A percentile compares a stretch with the other conserved stretches of the same genome.
Conservation (phyloP, 2,797 vertebrate genomes). For the Megalops cyprinoides region DNA sequence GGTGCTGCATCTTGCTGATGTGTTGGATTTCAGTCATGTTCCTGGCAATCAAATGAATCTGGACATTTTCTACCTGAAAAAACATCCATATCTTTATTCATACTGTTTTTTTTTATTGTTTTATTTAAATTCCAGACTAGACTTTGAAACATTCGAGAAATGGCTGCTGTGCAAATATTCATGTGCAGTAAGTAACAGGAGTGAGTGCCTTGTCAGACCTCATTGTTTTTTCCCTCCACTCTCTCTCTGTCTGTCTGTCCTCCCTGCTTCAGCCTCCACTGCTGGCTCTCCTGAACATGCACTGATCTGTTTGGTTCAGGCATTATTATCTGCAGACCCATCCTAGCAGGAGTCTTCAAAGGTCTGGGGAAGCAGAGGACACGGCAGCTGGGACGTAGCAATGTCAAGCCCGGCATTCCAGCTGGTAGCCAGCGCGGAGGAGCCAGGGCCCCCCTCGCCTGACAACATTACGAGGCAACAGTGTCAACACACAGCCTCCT, state of each 20-base stretch:
- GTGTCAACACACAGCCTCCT: slow-evolving; percentile 28
- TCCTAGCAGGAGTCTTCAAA: not conserved
- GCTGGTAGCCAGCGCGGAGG: slow-evolving; percentile 23
- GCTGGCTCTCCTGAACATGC: not conserved
- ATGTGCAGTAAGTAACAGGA: not conserved
- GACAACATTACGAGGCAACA: slow-evolving; percentile 29
- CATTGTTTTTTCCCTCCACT: not conserved
- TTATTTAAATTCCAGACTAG: not conserved
- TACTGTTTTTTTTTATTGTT: not conserved
- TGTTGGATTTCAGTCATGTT: too few relatives aligned
- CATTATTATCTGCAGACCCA: too few relatives aligned
- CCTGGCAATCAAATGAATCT: not conserved
- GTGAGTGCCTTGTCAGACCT: not conserved
- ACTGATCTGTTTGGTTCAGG: not conserved
- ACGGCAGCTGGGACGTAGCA: slow-evolving; percentile 1
- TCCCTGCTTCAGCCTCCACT: not conserved
- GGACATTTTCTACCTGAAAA: not conserved
- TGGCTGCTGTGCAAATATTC: not conserved
- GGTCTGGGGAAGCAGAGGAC: not conserved
- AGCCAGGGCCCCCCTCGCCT: not conserved
- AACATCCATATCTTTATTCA: not conserved
- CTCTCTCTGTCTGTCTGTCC: not conserved
- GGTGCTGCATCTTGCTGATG: not conserved
- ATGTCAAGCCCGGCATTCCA: not conserved
- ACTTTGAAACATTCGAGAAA: not conserved